phyloP scores from a whole-genome alignment of 2,113 vertebrate genomes.

The Poecile atricapillus region DNA sequence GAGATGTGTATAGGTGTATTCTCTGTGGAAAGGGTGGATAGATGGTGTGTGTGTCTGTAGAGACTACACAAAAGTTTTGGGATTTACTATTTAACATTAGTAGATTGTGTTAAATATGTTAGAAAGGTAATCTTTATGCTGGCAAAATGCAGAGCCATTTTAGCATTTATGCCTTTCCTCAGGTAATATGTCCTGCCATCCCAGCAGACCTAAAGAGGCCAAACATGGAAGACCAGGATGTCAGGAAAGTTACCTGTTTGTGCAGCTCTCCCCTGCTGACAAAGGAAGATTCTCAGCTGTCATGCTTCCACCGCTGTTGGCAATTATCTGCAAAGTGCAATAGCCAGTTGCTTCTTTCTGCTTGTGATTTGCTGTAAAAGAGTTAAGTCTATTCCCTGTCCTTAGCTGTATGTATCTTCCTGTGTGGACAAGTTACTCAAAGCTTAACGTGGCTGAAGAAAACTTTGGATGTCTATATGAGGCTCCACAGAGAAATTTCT shows the following conservation, averaged over 20 bases:
- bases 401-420: background rate
- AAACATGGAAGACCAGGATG: background rate
- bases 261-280: background rate
- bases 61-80: background rate
- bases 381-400: background rate
- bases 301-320: fast-evolving
- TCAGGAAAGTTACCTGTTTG: background rate
- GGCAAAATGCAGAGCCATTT: background rate
- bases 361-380: background rate
- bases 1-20: background rate
- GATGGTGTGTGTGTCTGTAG: background rate
- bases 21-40: background rate
- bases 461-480: background rate
- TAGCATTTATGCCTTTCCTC: background rate
- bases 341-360: background rate
- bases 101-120: background rate
- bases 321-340: background rate
- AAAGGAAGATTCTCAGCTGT: background rate
- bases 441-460: background rate
- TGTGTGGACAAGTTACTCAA: background rate
- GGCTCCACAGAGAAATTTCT: background rate
- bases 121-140: background rate
- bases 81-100: background rate
- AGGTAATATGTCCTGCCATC: fast-evolving
- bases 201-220: background rate